Base-by-base conservation (phyloP, 2,888 invertebrate genomes). In the Phytoseiulus persimilis region DNA sequence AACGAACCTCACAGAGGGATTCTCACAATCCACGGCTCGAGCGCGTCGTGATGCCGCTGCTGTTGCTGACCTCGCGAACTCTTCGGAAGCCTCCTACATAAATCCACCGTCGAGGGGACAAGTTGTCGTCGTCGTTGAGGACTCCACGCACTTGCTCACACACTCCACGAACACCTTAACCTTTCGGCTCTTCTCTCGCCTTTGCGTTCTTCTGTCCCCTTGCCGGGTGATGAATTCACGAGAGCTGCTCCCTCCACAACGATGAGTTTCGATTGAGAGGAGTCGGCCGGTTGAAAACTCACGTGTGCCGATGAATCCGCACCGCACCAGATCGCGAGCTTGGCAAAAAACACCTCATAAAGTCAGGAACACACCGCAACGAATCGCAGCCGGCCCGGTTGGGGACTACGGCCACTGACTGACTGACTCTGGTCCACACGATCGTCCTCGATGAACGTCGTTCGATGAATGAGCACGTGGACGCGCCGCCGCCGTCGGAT, bases 321-420 rank as follows among this genome's bases (percentile, higher is more conserved):
- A n/a, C 87, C n/a, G n/a, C 87, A 87, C 87, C 87, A 45, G 65
- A 65, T 65, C 9, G 39, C 32, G 87, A 33, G 87, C 28, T 32
- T 45, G 28, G 33, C 33, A 87, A 87, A 87, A 87, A 87, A 45
- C 87, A 87, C 87, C 87, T 33, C 87, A 87, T 87, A 87, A 87
- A 87, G 87, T 87, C 87, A 32, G 87, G 87, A 87, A 87, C 87
- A 31, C 87, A 87, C 87, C 87, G 87, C 87, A 87, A 87, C 87
- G 87, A 87, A 45, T 87, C 33, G 65, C 18, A 28, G 65, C 65
- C 28, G 65, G 18, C 18, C 65, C 2, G 65, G 18, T 14, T 65
- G 5, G 1, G 28, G 65, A 65, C 65, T 28, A 23, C 65, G 65
- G 65, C 65, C 65, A 28, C 65, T 65, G 65, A 65, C 65, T 65